Conservation (phyloP, 2,113 vertebrate species). For the Papio anubis region DNA sequence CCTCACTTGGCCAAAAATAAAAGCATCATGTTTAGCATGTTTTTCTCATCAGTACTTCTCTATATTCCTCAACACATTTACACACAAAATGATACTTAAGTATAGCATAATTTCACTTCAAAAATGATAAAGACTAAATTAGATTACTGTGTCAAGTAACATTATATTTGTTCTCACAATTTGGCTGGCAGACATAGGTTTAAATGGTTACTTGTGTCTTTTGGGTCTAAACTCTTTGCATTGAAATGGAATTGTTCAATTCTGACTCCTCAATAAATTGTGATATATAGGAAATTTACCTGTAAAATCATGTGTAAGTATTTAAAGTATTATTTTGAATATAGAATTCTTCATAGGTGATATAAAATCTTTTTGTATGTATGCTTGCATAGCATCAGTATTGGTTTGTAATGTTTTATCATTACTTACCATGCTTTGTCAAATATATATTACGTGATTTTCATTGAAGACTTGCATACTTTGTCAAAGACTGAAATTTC, state of each 20-base stretch:
- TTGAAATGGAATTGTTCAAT: constrained; percentile 31
- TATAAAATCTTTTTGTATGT: not conserved
- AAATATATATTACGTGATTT: not conserved
- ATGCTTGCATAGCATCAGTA: not conserved
- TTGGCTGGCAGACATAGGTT: not conserved
- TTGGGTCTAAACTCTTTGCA: not conserved
- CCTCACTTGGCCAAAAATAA: constrained; percentile 40
- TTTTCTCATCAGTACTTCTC: constrained; percentile 36
- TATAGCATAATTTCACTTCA: not conserved
- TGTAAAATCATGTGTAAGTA: not conserved
- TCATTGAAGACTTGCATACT: not conserved
- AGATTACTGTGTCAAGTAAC: not conserved
- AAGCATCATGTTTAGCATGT: constrained; percentile 32
- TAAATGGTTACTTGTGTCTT: constrained; percentile 12
- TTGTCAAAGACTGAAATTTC: constrained; percentile 42
- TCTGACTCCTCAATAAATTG: not conserved
- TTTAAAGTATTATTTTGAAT: constrained; percentile 15
- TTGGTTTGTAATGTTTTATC: constrained; percentile 15
- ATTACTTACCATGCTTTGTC: constrained; percentile 15
- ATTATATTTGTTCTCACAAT: not conserved
- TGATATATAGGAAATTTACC: constrained; percentile 4
- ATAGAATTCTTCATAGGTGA: not conserved
- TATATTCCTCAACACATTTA: constrained; percentile 14
- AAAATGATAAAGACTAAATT: constrained; percentile 25
- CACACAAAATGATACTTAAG: constrained; percentile 12